Percentiles rank a stretch among this genome's conserved stretches.
phyloP scores from a whole-genome alignment of 2,113 vertebrate genomes.

The Pseudopodoces humilis region DNA sequence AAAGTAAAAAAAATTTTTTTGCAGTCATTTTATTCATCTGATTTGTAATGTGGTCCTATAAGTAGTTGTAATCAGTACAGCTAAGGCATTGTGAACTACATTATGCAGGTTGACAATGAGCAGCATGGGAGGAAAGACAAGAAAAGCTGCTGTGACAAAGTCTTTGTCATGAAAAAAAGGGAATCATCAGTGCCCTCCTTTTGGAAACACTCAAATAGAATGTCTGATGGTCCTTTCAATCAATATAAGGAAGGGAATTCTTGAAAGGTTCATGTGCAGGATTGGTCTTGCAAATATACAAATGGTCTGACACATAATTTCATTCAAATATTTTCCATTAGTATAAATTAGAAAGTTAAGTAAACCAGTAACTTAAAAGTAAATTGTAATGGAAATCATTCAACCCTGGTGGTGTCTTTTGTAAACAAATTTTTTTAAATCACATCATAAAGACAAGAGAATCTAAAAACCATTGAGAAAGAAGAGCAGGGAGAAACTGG shows the following conservation, averaged over 20 bases:
- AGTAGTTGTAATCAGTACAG: background rate
- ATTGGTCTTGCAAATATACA: constrained; percentile 52
- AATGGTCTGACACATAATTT: constrained; percentile 41
- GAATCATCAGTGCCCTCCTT: background rate
- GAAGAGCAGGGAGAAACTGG: constrained; percentile 19
- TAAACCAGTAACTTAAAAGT: constrained; percentile 34
- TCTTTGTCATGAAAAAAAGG: background rate
- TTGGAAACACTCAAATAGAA: background rate
- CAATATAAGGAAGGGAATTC: background rate
- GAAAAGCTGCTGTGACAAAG: background rate
- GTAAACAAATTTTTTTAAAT: constrained; percentile 63
- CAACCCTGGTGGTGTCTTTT: constrained; percentile 36
- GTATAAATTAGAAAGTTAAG: constrained; percentile 58
- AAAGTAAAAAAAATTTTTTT: accelerated
- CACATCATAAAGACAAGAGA: constrained; percentile 10
- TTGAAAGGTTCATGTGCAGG: constrained; percentile 10
- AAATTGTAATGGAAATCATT: constrained; percentile 40
- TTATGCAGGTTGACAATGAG: background rate
- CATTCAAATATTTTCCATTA: constrained; percentile 60
- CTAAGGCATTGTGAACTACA: background rate
- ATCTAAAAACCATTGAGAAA: constrained; percentile 34
- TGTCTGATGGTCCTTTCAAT: background rate
- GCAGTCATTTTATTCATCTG: background rate
- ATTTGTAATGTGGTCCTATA: background rate
- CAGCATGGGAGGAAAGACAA: background rate